Conservation (phyloP, 2,797 vertebrate species). For the Semotilus atromaculatus region DNA sequence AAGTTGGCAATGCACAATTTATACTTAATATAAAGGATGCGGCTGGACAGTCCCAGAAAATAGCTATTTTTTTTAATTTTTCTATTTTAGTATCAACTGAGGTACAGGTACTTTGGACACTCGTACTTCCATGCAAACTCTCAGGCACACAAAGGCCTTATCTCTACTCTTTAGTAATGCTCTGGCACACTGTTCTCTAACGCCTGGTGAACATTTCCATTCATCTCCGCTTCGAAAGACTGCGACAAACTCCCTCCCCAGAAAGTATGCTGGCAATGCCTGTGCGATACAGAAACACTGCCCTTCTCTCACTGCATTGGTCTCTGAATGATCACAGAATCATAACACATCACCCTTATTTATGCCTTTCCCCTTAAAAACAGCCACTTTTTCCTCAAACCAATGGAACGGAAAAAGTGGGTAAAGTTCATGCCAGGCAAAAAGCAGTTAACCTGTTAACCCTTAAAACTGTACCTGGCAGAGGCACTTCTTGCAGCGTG, state of each 20-base stretch:
- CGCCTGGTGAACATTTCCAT: conserved; percentile 25
- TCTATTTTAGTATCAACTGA: neutral
- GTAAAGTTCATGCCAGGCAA: conserved; percentile 43
- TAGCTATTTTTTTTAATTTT: neutral
- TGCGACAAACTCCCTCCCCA: conserved; percentile 7
- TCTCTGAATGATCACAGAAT: conserved; percentile 43
- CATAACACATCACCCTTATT: conserved; percentile 54
- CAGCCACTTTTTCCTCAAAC: conserved; percentile 24
- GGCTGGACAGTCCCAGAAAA: neutral
- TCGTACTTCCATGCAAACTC: conserved; percentile 3
- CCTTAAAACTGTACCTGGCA: conserved; percentile 34
- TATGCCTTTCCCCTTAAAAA: conserved; percentile 41
- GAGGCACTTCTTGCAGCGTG: conserved; percentile 24
- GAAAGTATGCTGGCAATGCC: neutral
- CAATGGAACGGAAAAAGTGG: conserved; percentile 26
- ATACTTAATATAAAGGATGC: neutral
- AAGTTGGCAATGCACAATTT: neutral
- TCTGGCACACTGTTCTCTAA: conserved; percentile 21
- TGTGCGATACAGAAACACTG: conserved; percentile 36
- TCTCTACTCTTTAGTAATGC: conserved; percentile 33
- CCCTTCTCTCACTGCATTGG: conserved; percentile 34
- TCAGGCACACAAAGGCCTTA: conserved; percentile 28
- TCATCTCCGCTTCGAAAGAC: conserved; percentile 31
- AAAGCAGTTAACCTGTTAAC: conserved; percentile 52
- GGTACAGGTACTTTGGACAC: neutral